Base-by-base conservation (phyloP, 2,797 vertebrate genomes). In the Sebastes taczanowskii region DNA sequence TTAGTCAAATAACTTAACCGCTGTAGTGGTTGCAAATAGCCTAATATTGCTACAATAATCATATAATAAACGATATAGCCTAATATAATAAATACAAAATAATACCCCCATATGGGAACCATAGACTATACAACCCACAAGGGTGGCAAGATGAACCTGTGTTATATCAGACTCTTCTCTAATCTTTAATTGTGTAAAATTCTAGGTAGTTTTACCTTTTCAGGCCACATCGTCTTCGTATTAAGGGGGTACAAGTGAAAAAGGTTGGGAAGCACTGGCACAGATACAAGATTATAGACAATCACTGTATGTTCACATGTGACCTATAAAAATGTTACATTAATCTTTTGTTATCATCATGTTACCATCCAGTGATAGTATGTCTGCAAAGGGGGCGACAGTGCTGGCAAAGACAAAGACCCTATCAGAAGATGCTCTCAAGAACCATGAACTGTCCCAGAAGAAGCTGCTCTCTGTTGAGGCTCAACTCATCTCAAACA, bases 401-500 rank as follows among this genome's bases (percentile, higher is more conserved):
- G 38, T 46, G 42, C 8, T 63, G 34, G 1, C 34, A 4, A 65
- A 66, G 59, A 38, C 32, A 59, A 82, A 79, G 6, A 81, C 60
- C 18, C 86, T 72, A 20, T 80, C 32, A 18, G 55, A 90, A 32
- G 74, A 89, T 35, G 73, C 38, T 1, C 61, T 69, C 0, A 95
- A 89, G 53, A 77, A 65, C 38, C 66, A 86, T 11, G 84, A 82
- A 14, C 88, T 87, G 4, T 77, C 78, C 1, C 86, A 80, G 56
- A 92, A 90, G 68, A 95, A 90, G 62, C 83, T 92, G 7, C 88
- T 88, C 5, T 96, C 92, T 23, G 32, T 67, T 0, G 97, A 98
- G 80, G 90, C 91, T 0, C 94, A 96, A 74, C 89, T 90, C 65
- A 94, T 98, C 75, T 71, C 95, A 20, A 91, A 74, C 0, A 91